These are phyloP conservation scores for Montipora efflorescens DNA, from an alignment of 64 coral and sea anemone genomes.

Conservation along the genomic window DNA sequence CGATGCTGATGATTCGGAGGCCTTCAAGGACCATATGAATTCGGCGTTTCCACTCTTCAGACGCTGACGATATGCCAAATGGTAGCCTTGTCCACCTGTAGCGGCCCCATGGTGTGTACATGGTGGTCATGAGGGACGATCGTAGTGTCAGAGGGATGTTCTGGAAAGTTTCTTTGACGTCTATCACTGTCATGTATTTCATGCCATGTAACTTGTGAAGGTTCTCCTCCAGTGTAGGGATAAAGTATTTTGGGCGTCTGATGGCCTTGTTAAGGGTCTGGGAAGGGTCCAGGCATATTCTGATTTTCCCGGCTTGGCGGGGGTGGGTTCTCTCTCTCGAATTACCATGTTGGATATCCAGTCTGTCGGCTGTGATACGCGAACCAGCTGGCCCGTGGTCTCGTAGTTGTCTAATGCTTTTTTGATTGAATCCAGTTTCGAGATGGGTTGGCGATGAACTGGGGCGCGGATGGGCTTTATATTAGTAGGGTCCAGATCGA, in stretches of 20 bases:
- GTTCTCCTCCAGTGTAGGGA: constrained; percentile 26
- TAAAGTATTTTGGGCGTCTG: neutral
- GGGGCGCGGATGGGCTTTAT: too few relatives aligned
- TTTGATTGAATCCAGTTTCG: too few relatives aligned
- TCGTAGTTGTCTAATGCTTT: too few relatives aligned
- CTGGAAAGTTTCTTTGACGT: too few relatives aligned
- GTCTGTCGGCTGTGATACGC: neutral
- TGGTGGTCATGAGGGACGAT: constrained; percentile 55
- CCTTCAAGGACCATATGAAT: too few relatives aligned
- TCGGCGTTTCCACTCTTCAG: too few relatives aligned
- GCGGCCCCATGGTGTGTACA: constrained; percentile 43
- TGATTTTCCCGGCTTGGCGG: neutral
- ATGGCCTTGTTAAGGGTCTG: constrained; percentile 52
- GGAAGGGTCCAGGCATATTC: neutral
- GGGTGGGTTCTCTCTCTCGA: neutral
- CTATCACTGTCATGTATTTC: constrained; percentile 12
- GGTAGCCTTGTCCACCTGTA: constrained; percentile 16
- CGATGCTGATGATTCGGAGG: too few relatives aligned
- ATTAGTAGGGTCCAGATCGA: too few relatives aligned
- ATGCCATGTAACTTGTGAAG: constrained; percentile 43
- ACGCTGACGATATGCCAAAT: too few relatives aligned
- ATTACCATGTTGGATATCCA: neutral
- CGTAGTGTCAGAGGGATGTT: too few relatives aligned
- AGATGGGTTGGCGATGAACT: too few relatives aligned
- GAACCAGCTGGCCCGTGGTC: too few relatives aligned